Evolutionary conservation across 2,113 vertebrate genomes (phyloP).

Genomic region (Eidolon helvum): DNA sequence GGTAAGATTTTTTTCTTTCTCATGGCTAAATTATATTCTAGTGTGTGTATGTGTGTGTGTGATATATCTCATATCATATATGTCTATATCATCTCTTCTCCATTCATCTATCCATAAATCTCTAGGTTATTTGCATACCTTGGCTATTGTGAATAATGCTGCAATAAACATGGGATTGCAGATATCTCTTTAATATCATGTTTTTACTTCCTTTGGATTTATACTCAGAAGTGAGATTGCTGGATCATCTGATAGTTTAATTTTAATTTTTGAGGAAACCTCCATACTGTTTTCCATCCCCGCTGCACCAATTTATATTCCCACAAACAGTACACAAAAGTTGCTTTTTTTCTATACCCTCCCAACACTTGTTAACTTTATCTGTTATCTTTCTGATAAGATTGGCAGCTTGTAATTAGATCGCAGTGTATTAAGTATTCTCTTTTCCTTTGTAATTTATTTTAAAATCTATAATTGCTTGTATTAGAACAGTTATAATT

Average conservation of each 20-base stretch:
- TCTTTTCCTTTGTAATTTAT: neutral
- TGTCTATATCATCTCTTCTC: neutral
- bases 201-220: neutral
- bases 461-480: constrained; percentile 22
- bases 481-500: neutral
- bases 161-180: neutral
- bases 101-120: neutral
- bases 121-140: neutral
- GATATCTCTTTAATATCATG: neutral
- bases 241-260: neutral
- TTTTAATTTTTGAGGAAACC: neutral
- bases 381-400: neutral
- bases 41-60: neutral
- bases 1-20: neutral
- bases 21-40: neutral
- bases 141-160: neutral
- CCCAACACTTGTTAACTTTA: neutral
- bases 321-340: neutral
- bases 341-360: neutral
- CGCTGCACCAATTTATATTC: neutral
- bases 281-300: neutral
- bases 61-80: neutral
- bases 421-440: neutral
- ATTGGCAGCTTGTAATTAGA: neutral
- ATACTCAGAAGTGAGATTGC: neutral